phyloP scores from a whole-genome alignment of 2,797 vertebrate genomes.

The Oreortyx pictus region DNA sequence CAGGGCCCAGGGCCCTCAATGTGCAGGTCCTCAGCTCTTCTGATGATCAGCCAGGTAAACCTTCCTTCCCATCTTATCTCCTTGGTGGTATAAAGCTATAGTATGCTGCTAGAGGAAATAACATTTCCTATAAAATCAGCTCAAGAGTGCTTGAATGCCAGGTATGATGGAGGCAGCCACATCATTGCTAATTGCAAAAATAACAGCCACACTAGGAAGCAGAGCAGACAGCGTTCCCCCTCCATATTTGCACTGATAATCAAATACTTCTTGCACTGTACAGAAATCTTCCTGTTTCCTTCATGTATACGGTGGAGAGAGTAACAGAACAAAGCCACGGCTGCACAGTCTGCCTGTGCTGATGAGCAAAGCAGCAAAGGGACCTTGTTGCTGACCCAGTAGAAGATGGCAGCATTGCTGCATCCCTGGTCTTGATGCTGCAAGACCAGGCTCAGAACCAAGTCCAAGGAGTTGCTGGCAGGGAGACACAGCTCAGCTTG shows the following conservation, averaged over 20 bases:
- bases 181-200: not conserved
- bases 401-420: not conserved
- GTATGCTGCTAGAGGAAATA: not conserved
- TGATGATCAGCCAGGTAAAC: not conserved
- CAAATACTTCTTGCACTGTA: not conserved
- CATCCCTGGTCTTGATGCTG: not conserved
- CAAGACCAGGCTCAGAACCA: not conserved
- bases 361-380: not conserved
- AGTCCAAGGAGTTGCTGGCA: fast-evolving
- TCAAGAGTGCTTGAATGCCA: not conserved
- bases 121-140: not conserved
- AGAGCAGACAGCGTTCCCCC: not conserved
- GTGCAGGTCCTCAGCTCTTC: not conserved
- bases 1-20: not conserved
- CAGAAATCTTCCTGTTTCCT: not conserved
- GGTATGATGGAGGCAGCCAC: not conserved
- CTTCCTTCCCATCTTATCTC: not conserved
- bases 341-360: fast-evolving
- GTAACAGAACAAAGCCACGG: not conserved
- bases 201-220: not conserved
- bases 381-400: fast-evolving
- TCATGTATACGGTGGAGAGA: fast-evolving
- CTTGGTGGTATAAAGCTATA: not conserved
- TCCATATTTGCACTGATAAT: fast-evolving
- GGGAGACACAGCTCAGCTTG: not conserved